Base-by-base conservation (phyloP, 2,888 invertebrate genomes). In the Drosophila limbata region DNA sequence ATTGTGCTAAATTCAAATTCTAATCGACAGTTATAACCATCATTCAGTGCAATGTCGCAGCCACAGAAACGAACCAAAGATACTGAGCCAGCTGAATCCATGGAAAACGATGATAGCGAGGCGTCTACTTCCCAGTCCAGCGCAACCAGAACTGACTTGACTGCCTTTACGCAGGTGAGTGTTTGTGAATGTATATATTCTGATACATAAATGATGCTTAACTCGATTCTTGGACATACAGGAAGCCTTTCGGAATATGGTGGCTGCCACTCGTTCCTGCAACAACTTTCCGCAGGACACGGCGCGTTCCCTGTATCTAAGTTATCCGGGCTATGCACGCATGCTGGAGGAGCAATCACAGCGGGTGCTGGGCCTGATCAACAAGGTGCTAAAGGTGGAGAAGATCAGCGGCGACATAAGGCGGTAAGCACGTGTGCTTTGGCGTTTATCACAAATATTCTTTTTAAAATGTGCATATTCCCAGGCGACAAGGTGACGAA, bases 231-330 rank as follows among this genome's bases (percentile, higher is more conserved):
- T 47, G 1, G 5, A 19, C 9, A 31, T 52, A 1, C 47, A 92
- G 92, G 69, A 74, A 90, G 96, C 96, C 0, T 95, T 95, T 73
- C 93, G 93, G 65, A 93, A 93, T 37, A 93, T 97, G 31, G 94
- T 95, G 82, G 94, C 94, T 89, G 95, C 96, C 4, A 95, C 96
- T 11, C 95, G 94, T 90, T 93, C 94, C 15, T 94, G 96, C 0
- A 97, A 97, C 91, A 93, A 93, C 15, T 93, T 97, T 71, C 97
- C 98, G 0, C 92, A 93, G 45, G 96, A 95, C 39, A 93, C 94
- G 40, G 95, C 96, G 47, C 95, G 95, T 90, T 95, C 96, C 82
- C 94, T 96, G 68, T 97, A 96, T 88, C 94, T 95, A 56, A 96
- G 96, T n/a, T 96, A 95, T 91, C 94, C 96, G 5, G 94, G 95